These are phyloP conservation scores for Gobiocypris rarus DNA, from an alignment of 2,113 vertebrate genomes.

Conservation along the genomic window DNA sequence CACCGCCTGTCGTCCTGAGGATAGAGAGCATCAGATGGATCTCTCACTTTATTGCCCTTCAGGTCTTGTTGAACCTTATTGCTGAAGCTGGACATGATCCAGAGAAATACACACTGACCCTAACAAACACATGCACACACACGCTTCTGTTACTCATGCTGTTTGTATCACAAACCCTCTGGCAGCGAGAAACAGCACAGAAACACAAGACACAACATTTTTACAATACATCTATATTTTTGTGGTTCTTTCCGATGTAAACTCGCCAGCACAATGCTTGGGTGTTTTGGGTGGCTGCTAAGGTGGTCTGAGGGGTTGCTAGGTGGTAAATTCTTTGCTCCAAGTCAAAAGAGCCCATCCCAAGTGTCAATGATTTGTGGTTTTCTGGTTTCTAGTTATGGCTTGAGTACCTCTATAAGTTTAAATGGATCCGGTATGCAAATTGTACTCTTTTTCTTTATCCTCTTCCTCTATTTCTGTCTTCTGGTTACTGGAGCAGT, in stretches of 20 bases:
- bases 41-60: conserved; percentile 24
- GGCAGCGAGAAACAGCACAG: neutral
- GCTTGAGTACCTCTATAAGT: neutral
- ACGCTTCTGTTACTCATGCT: neutral
- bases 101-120: conserved; percentile 23
- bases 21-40: neutral
- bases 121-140: neutral
- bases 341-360: neutral
- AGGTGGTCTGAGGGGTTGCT: neutral
- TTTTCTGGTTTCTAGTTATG: neutral
- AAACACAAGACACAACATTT: neutral
- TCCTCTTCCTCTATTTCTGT: neutral
- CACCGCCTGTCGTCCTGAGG: neutral
- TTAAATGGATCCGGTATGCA: neutral
- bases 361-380: neutral
- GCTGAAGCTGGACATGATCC: conserved; percentile 37
- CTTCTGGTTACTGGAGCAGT: conserved; percentile 28
- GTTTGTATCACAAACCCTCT: conserved; percentile 11
- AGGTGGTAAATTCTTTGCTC: neutral
- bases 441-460: neutral
- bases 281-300: neutral
- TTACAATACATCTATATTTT: neutral
- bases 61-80: conserved; percentile 17
- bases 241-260: neutral
- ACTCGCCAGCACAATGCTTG: neutral